Percentiles rank a stretch among this genome's conserved stretches.
phyloP scores from a whole-genome alignment of 2,797 vertebrate species.

The Thunnus albacares region DNA sequence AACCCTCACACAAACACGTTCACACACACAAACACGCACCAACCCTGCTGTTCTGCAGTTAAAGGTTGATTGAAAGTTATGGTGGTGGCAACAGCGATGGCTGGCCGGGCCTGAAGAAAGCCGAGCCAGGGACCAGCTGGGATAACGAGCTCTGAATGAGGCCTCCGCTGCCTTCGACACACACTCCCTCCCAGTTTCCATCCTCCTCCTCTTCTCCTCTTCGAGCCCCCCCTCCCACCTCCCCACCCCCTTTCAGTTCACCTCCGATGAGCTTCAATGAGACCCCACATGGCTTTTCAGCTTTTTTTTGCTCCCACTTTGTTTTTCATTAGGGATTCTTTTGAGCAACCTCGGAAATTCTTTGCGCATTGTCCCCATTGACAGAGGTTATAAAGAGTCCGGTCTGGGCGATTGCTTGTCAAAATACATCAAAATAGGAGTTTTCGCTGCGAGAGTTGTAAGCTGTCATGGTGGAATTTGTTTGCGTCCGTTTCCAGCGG shows the following conservation, averaged over 20 bases:
- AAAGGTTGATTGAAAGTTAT: slow-evolving; percentile 91
- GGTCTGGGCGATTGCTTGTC: slow-evolving; percentile 45
- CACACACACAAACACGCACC: slow-evolving; percentile 29
- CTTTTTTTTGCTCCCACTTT: slow-evolving; percentile 78
- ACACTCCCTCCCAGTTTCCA: slow-evolving; percentile 61
- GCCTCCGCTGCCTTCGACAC: slow-evolving; percentile 78
- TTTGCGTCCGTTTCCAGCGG: slow-evolving; percentile 44
- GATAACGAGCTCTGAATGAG: slow-evolving; percentile 88
- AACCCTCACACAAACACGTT: slow-evolving; percentile 65
- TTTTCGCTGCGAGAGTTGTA: slow-evolving; percentile 39
- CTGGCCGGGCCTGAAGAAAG: slow-evolving; percentile 88
- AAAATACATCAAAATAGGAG: slow-evolving; percentile 54
- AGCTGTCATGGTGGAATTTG: slow-evolving; percentile 57
- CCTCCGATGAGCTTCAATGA: slow-evolving; percentile 74
- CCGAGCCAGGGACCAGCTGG: slow-evolving; percentile 82
- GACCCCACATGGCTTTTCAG: slow-evolving; percentile 77
- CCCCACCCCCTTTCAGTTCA: slow-evolving; percentile 64
- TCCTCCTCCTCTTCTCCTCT: slow-evolving; percentile 11
- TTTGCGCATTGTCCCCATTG: slow-evolving; percentile 68
- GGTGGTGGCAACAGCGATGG: slow-evolving; percentile 89
- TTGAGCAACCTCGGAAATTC: slow-evolving; percentile 65
- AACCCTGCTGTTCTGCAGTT: slow-evolving; percentile 77
- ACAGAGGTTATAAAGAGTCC: slow-evolving; percentile 61
- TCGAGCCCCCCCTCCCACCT: not conserved
- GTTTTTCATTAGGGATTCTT: slow-evolving; percentile 76